phyloP scores from a whole-genome alignment of 2,888 invertebrate genomes.

The Pardosa pseudoannulata region DNA sequence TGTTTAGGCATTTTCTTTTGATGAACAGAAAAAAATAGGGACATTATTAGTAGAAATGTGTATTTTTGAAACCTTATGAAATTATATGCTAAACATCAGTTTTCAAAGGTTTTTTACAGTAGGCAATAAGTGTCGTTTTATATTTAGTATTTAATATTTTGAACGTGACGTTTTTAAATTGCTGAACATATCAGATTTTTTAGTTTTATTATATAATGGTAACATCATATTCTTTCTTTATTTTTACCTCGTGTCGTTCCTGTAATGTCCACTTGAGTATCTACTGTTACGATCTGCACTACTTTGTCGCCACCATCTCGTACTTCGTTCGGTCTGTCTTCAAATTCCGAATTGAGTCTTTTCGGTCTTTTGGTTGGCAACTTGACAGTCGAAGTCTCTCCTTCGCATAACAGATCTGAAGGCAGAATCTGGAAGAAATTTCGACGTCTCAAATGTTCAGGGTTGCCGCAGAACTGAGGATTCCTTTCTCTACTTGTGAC shows the following conservation, averaged over 20 bases:
- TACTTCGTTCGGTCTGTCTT: constrained; percentile 13
- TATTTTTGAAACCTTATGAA: too few relatives aligned
- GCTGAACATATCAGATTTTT: too few relatives aligned
- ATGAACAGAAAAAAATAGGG: too few relatives aligned
- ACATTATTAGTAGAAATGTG: too few relatives aligned
- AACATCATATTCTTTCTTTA: too few relatives aligned
- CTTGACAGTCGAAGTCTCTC: constrained; percentile 8
- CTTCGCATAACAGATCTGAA: constrained; percentile 79
- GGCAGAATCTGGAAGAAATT: constrained; percentile 92
- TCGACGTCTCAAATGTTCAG: constrained; percentile 86
- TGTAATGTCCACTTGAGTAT: constrained; percentile 31
- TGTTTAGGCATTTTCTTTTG: too few relatives aligned
- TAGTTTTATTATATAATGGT: too few relatives aligned
- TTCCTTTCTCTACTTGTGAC: constrained; percentile 93
- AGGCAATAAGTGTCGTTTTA: too few relatives aligned
- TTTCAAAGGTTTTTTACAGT: too few relatives aligned
- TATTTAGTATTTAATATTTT: too few relatives aligned
- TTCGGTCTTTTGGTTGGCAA: constrained; percentile 49
- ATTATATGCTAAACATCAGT: too few relatives aligned
- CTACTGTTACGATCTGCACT: constrained; percentile 21
- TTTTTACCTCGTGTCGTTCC: constrained; percentile 31
- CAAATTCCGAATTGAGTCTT: constrained; percentile 24
- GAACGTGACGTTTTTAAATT: too few relatives aligned
- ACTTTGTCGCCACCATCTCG: not conserved
- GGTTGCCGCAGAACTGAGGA: constrained; percentile 94